Conservation (phyloP, 2,888 invertebrate species). For the Neoaliturus tenellus region DNA sequence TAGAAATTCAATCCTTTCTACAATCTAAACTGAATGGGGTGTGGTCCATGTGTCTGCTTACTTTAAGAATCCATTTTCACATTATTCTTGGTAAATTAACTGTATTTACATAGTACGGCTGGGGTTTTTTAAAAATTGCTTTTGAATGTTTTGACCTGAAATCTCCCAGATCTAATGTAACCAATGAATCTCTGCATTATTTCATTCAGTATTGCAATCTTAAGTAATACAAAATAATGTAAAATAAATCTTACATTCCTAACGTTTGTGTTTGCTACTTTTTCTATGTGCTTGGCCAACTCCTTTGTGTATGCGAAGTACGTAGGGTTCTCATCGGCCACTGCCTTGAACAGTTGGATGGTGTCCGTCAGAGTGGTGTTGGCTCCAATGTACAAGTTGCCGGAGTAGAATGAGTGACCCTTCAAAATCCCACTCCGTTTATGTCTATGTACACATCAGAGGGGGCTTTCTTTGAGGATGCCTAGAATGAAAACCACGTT, state of each 20-base stretch:
- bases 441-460: slow-evolving; percentile 73
- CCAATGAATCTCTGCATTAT: too few species aligned
- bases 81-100: too few species aligned
- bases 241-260: slow-evolving; percentile 77
- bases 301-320: slow-evolving; percentile 77
- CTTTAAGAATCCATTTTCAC: too few species aligned
- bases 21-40: too few species aligned
- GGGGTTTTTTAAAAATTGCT: too few species aligned
- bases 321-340: slow-evolving; percentile 54
- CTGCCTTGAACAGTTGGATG: slow-evolving; percentile 70
- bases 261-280: slow-evolving; percentile 82
- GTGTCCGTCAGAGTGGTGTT: slow-evolving; percentile 77
- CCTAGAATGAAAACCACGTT: slow-evolving; percentile 55
- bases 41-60: too few species aligned
- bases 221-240: too few species aligned
- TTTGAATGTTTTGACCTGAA: too few species aligned
- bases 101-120: too few species aligned
- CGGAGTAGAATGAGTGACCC: slow-evolving; percentile 68
- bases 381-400: slow-evolving; percentile 74
- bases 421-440: slow-evolving; percentile 74
- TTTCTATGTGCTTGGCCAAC: slow-evolving; percentile 78
- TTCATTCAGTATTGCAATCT: too few species aligned
- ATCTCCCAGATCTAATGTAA: too few species aligned
- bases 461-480: slow-evolving; percentile 73
- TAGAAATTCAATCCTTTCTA: too few species aligned